Evolutionary conservation across 2,797 vertebrate genomes (phyloP).

Genomic region (Pteropus rufus): DNA sequence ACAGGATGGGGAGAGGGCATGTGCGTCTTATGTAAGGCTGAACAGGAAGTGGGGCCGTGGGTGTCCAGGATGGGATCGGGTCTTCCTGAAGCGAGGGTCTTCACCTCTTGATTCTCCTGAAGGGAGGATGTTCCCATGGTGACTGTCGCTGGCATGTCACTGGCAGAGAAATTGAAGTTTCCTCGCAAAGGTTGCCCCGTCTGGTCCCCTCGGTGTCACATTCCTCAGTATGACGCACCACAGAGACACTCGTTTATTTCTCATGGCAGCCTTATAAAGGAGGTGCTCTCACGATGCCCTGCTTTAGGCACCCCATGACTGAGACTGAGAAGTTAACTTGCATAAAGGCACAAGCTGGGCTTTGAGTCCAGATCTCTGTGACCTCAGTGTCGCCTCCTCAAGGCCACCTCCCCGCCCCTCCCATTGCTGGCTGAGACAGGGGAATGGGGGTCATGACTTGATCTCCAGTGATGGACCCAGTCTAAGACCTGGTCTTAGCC

Average conservation of each 20-base stretch:
- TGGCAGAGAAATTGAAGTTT: background rate
- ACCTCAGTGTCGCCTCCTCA: background rate
- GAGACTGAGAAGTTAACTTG: background rate
- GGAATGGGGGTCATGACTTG: background rate
- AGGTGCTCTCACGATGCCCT: background rate
- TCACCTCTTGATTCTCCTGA: background rate
- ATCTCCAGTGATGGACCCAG: background rate
- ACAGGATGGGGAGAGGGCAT: background rate
- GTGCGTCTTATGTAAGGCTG: background rate
- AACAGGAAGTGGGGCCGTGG: background rate
- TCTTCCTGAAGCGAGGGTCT: background rate
- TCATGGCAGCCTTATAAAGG: background rate
- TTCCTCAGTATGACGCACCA: background rate
- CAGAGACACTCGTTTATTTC: no score
- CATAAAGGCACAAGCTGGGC: background rate
- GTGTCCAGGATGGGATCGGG: background rate
- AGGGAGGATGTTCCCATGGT: background rate
- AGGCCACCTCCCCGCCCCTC: background rate
- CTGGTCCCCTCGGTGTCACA: background rate
- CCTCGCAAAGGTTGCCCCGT: background rate
- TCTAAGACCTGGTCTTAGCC: background rate
- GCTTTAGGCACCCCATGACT: background rate
- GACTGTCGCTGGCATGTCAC: background rate
- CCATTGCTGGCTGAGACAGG: background rate
- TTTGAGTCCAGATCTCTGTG: background rate